Evolutionary conservation across 2,113 vertebrate species (phyloP).

Genomic region (Rhea americana): DNA sequence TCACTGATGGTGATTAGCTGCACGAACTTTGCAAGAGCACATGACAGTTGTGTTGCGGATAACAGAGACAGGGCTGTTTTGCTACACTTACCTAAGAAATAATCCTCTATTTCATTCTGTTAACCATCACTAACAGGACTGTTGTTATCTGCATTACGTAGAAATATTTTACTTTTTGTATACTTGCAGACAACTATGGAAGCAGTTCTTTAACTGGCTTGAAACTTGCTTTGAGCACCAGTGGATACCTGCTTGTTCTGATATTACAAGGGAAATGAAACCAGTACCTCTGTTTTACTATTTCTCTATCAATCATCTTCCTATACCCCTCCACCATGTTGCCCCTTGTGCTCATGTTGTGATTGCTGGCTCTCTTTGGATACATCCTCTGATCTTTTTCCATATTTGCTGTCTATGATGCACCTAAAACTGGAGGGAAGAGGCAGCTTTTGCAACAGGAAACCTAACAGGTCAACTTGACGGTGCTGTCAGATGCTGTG

Average conservation of each 20-base stretch:
- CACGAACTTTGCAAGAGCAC: neutral
- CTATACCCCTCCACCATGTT: neutral
- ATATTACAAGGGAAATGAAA: neutral
- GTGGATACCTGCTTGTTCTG: neutral
- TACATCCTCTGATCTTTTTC: neutral
- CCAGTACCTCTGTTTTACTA: neutral
- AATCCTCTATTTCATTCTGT: neutral
- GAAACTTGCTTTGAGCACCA: neutral
- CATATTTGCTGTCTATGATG: neutral
- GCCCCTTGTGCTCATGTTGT: neutral
- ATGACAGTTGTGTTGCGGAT: neutral
- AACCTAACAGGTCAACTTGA: neutral
- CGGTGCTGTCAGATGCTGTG: neutral
- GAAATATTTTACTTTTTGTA: neutral
- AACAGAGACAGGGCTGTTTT: neutral
- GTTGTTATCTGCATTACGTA: neutral
- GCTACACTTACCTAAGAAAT: neutral
- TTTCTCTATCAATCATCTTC: neutral
- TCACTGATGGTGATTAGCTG: neutral
- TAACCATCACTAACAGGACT: neutral
- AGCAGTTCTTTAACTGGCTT: neutral
- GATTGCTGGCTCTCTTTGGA: neutral
- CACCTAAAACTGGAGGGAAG: neutral
- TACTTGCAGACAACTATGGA: neutral
- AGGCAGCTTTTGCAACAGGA: neutral